Evolutionary conservation across 1,140 invertebrate genomes (phyloP).

Genomic region (Homalodisca vitripennis): DNA sequence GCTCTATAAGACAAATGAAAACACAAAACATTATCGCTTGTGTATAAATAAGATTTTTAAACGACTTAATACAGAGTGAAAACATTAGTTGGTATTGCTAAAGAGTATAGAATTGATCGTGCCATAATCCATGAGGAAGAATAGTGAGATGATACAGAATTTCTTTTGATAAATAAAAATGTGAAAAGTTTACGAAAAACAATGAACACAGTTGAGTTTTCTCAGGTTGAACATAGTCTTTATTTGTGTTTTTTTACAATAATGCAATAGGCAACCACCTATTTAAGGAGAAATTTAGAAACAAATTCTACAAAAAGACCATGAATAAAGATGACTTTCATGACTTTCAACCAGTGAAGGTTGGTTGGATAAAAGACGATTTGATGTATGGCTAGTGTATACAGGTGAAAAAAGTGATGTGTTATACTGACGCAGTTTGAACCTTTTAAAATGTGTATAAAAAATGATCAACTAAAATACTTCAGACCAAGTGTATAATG

Average conservation of each 20-base stretch:
- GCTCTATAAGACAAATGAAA: too few relatives aligned
- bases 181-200: neutral
- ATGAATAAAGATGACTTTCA: conserved; percentile 25
- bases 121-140: neutral
- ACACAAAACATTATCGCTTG: too few relatives aligned
- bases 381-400: conserved; percentile 25
- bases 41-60: too few relatives aligned
- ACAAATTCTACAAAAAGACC: conserved; percentile 9
- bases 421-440: neutral
- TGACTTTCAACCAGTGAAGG: conserved; percentile 13
- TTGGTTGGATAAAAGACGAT: conserved; percentile 29
- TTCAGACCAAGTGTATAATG: neutral
- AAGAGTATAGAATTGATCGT: neutral
- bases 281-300: neutral
- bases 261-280: neutral
- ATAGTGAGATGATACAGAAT: neutral
- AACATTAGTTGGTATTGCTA: neutral
- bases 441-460: neutral
- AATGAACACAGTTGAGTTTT: neutral
- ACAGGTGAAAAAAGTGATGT: neutral
- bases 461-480: neutral
- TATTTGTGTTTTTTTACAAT: neutral
- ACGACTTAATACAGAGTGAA: neutral
- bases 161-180: neutral
- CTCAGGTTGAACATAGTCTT: too few relatives aligned